Base-by-base conservation (phyloP, 64 coral and sea anemone species). In the Montipora capricornis region DNA sequence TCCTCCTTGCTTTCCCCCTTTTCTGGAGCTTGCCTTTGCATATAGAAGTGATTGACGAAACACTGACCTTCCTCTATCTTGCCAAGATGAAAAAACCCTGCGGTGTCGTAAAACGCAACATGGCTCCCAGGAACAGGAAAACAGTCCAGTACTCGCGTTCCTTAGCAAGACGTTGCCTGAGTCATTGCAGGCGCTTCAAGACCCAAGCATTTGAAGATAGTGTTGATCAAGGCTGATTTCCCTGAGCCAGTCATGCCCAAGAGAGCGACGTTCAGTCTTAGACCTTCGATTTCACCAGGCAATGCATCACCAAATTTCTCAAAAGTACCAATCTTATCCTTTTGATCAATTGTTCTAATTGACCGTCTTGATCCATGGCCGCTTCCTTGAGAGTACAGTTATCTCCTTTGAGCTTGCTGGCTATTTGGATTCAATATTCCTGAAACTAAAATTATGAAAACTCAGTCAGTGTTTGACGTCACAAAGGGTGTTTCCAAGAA, bases 141-240 rank as follows among this genome's bases (percentile, higher is more conserved):
- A 58, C 79, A 70, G 22, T 97, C 92, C 29, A 97, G 44, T 9
- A 68, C 76, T 53, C 49, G 67, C 3, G 95, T 97, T 3, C 92
- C 92, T 59, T 97, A 92, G 0, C 78, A 89, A 8, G 91, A 91
- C 8, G 88, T 76, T 26, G 49, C 13, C 44, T 96, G 95, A 47
- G 88, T 89, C 12, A 80, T 22, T 14, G 82, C 89, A 11, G 83
- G 74, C 0, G 81, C 29, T 47, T 77, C 14, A 12, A 80, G 44
- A 20, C 29, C 64, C 8, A 96, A 73, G n/a, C 87, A 61, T 22
- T 97, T 75, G 74, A 88, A 88, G 58, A 97, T 83, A 2, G 88
- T 97, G 29, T 96, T 96, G 2, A 96, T 90, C 5, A 96, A 69
- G 19, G 95, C 88, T 80, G 95, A 96, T 91, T 96, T 96, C 8